phyloP scores from a whole-genome alignment of 2,797 vertebrate genomes.

The Uromys caudimaculatus region DNA sequence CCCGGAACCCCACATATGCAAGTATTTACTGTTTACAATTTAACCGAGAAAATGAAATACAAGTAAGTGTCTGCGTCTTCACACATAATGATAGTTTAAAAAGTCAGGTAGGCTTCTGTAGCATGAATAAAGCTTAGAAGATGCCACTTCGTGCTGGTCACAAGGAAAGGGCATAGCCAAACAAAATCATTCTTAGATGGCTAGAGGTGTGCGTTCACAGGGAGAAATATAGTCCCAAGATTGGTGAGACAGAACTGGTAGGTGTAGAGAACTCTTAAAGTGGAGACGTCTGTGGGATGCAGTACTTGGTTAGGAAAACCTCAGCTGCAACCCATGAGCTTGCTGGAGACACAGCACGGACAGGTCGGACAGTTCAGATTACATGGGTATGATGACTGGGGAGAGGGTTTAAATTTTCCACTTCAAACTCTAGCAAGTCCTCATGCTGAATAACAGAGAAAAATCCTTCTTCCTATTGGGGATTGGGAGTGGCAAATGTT shows the following conservation, averaged over 20 bases:
- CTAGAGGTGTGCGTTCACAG: background rate
- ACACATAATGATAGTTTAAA: background rate
- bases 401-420: background rate
- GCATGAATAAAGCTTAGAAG: background rate
- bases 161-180: background rate
- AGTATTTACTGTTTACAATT: slow-evolving; percentile 25
- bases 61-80: background rate
- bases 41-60: slow-evolving; percentile 23
- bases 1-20: slow-evolving; percentile 12
- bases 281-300: background rate
- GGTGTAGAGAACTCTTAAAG: background rate
- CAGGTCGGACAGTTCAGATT: background rate
- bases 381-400: background rate
- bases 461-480: background rate
- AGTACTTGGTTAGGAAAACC: background rate
- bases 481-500: background rate
- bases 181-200: background rate
- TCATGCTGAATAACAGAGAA: background rate
- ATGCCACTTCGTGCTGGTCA: background rate
- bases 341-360: background rate
- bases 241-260: background rate
- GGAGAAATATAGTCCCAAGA: background rate
- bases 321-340: background rate
- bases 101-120: slow-evolving; percentile 21
- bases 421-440: background rate